Evolutionary conservation across 2,797 vertebrate species (phyloP).

Genomic region (Astyanax mexicanus): DNA sequence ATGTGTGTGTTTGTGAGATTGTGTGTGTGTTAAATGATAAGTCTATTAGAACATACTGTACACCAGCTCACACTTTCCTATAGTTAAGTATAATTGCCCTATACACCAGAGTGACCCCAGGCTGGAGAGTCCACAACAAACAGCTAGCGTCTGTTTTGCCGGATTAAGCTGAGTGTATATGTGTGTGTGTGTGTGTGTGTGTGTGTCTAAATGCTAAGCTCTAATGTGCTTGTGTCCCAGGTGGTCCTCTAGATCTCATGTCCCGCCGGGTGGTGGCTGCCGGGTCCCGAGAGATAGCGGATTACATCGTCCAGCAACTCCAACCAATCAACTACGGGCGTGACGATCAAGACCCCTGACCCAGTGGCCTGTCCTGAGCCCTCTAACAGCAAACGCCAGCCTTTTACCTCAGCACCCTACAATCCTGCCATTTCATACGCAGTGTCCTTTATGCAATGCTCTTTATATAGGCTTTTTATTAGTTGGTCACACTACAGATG

Average conservation of each 20-base stretch:
- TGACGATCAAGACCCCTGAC: conserved; percentile 75
- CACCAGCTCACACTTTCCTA: too few species aligned
- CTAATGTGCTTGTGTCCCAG: conserved; percentile 66
- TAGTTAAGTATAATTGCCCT: too few species aligned
- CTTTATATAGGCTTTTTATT: conserved; percentile 2
- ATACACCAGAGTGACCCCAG: background rate
- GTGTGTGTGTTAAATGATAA: too few species aligned
- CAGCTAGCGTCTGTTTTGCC: background rate
- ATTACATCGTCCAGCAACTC: conserved; percentile 82
- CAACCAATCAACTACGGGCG: conserved; percentile 83
- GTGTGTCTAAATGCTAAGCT: conserved; percentile 13
- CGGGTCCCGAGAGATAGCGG: conserved; percentile 81
- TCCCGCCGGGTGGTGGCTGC: conserved; percentile 86
- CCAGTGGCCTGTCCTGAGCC: conserved; percentile 14
- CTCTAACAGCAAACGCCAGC: conserved; percentile 35
- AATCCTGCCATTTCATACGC: conserved; percentile 53
- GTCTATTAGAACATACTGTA: too few species aligned
- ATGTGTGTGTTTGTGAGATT: too few species aligned
- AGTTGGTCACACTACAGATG: background rate
- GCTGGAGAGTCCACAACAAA: background rate
- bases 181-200: conserved; percentile 9
- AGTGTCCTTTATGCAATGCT: conserved; percentile 32
- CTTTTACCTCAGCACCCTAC: conserved; percentile 58
- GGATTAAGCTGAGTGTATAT: background rate
- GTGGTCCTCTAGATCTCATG: conserved; percentile 88